These are phyloP conservation scores for Caretta caretta DNA, from an alignment of 2,113 vertebrate genomes.

Conservation along the genomic window DNA sequence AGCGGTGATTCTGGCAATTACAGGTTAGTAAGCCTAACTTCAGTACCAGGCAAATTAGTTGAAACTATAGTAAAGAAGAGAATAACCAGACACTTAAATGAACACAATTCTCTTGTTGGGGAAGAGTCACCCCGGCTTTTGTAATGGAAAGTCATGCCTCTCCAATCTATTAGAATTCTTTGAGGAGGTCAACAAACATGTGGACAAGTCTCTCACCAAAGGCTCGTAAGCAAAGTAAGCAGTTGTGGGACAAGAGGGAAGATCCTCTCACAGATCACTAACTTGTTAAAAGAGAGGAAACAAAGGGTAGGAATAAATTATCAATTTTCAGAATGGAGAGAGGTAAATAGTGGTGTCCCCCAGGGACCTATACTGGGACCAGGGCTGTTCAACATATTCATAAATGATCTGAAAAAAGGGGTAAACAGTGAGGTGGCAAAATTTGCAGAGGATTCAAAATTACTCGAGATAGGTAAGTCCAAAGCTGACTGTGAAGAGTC, in stretches of 20 bases:
- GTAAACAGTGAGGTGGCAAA: background rate
- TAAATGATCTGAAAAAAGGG: background rate
- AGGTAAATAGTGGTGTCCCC: background rate
- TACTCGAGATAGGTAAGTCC: background rate
- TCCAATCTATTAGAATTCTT: background rate
- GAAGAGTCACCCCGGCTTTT: background rate
- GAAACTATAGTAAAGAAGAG: background rate
- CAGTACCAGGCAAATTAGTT: too few species aligned
- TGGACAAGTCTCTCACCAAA: background rate
- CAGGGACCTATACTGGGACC: background rate
- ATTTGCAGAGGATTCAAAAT: background rate
- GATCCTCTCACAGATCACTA: background rate
- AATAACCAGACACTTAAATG: background rate
- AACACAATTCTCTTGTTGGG: background rate
- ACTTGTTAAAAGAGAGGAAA: background rate
- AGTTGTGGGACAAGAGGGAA: background rate
- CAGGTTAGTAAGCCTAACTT: too few species aligned
- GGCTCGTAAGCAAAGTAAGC: background rate
- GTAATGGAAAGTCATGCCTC: too few species aligned
- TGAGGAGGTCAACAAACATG: background rate
- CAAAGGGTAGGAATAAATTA: background rate
- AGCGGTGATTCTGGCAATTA: too few species aligned
- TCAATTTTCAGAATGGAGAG: background rate
- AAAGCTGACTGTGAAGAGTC: background rate
- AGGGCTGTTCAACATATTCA: background rate